These are phyloP conservation scores for Tachyglossus aculeatus DNA, from an alignment of 2,797 vertebrate genomes.

Conservation along the genomic window DNA sequence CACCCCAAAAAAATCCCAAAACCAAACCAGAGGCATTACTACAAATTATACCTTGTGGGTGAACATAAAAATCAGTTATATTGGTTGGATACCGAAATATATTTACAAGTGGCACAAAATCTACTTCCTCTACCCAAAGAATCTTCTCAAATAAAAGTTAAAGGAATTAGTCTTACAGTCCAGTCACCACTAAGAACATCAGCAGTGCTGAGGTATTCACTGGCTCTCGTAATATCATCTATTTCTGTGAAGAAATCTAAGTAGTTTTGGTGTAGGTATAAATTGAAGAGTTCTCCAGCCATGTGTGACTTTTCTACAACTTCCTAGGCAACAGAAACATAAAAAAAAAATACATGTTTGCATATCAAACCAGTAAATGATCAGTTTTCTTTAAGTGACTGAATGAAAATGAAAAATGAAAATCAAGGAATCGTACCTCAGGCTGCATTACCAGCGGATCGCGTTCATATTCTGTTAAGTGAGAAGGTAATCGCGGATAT, in stretches of 20 bases:
- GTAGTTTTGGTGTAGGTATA: constrained; percentile 98
- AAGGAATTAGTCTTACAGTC: constrained; percentile 80
- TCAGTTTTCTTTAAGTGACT: not conserved
- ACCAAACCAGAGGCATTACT: constrained; percentile 17
- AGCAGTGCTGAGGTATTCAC: constrained; percentile 89
- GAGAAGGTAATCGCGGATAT: constrained; percentile 75
- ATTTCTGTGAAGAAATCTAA: constrained; percentile 88
- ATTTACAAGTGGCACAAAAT: not conserved
- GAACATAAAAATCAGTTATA: constrained; percentile 4
- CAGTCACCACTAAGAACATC: constrained; percentile 88
- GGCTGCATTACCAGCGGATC: constrained; percentile 84
- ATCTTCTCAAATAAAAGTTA: constrained; percentile 24
- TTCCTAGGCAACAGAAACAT: constrained; percentile 68
- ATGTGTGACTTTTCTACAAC: constrained; percentile 91
- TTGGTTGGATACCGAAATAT: too few relatives aligned
- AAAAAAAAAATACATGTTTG: not conserved
- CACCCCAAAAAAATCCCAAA: too few relatives aligned
- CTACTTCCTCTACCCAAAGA: not conserved
- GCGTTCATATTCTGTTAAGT: constrained; percentile 83
- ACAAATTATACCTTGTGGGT: not conserved
- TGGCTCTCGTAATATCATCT: constrained; percentile 88
- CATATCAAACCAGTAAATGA: not conserved
- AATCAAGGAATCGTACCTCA: constrained; percentile 80
- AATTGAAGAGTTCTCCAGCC: constrained; percentile 89
- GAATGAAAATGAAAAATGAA: not conserved